A percentile compares a stretch with the other conserved stretches of the same genome.
These are phyloP conservation scores for Acrocephalus arundinaceus DNA, from an alignment of 2,113 vertebrate species.

Conservation along the genomic window DNA sequence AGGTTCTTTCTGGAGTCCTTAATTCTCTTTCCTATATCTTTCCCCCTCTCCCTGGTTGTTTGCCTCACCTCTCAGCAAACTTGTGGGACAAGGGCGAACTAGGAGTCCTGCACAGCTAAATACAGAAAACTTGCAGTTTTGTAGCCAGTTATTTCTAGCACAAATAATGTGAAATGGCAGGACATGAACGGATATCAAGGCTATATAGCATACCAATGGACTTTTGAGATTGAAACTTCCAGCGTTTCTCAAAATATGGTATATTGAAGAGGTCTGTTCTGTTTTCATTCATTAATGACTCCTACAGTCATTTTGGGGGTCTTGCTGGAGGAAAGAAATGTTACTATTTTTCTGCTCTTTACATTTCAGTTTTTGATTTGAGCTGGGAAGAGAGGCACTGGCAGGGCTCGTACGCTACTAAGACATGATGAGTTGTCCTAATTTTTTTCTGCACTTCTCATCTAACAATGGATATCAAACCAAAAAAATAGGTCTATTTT, in stretches of 20 bases:
- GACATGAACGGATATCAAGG: neutral
- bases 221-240: neutral
- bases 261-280: neutral
- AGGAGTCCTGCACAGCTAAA: neutral
- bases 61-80: rapidly evolving
- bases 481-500: neutral
- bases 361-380: neutral
- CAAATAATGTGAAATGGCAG: neutral
- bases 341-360: neutral
- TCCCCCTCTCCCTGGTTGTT: neutral
- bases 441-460: neutral
- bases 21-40: neutral
- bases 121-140: neutral
- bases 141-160: neutral
- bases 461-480: neutral
- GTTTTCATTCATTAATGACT: neutral
- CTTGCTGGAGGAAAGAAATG: neutral
- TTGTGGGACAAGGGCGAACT: neutral
- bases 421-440: neutral
- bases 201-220: neutral
- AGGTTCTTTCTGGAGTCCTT: neutral
- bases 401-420: neutral
- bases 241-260: neutral
- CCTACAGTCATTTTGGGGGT: neutral
- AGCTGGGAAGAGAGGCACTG: neutral